phyloP scores from a whole-genome alignment of 2,797 vertebrate species.

The Caiman crocodilus region DNA sequence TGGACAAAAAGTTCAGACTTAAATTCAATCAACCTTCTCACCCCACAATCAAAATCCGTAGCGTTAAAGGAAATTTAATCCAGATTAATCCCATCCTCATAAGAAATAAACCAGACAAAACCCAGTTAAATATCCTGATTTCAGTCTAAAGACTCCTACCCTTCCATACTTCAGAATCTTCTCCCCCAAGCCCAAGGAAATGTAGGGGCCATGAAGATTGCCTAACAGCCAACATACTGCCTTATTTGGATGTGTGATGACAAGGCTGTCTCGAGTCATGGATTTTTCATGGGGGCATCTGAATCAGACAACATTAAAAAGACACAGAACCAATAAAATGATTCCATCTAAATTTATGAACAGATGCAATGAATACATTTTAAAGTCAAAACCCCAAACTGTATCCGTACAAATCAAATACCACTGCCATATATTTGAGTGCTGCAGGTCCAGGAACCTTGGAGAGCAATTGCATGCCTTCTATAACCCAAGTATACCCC shows the following conservation, averaged over 20 bases:
- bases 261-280: rapidly evolving
- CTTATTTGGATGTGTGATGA: not conserved
- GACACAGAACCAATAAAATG: slow-evolving; percentile 13
- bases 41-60: not conserved
- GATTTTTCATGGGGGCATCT: not conserved
- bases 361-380: not conserved
- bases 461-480: slow-evolving; percentile 2
- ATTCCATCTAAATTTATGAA: rapidly evolving
- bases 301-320: not conserved
- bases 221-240: not conserved
- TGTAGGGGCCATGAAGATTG: not conserved
- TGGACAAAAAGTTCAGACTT: not conserved
- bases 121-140: not conserved
- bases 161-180: not conserved
- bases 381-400: slow-evolving; percentile 11
- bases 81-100: not conserved
- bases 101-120: not conserved
- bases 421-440: not conserved
- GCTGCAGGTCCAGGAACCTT: not conserved
- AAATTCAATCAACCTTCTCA: not conserved
- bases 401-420: not conserved
- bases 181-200: not conserved
- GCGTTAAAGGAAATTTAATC: not conserved
- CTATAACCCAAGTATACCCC: not conserved
- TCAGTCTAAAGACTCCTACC: not conserved